Evolutionary conservation across 2,113 vertebrate species (phyloP).

Genomic region (Malurus alboscapulatus): DNA sequence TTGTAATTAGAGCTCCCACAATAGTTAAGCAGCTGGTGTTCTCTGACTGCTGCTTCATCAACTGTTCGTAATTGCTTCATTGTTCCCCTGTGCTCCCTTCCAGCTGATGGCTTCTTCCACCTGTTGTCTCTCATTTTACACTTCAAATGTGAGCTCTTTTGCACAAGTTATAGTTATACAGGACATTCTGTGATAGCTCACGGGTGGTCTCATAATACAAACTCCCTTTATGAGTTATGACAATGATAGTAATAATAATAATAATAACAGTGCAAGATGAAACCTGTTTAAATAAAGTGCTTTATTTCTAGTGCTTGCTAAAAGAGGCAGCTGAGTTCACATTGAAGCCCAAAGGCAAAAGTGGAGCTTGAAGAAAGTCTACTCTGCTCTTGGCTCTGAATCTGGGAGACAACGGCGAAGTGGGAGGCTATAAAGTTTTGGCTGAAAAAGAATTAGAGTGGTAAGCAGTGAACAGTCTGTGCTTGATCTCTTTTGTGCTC

Average conservation of each 20-base stretch:
- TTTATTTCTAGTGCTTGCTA: background rate
- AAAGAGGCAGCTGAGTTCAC: background rate
- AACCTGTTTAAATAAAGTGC: background rate
- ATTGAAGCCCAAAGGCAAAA: background rate
- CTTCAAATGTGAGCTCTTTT: background rate
- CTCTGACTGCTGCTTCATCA: slow-evolving; percentile 63
- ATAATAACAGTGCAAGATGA: background rate
- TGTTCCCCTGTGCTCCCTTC: slow-evolving; percentile 56
- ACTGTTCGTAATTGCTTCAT: slow-evolving; percentile 51
- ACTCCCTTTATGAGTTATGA: background rate
- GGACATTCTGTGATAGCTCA: background rate
- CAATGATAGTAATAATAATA: background rate
- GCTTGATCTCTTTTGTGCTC: background rate
- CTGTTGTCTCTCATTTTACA: slow-evolving; percentile 50
- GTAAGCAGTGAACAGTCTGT: background rate
- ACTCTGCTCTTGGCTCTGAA: background rate
- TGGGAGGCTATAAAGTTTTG: background rate
- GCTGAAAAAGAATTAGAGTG: background rate
- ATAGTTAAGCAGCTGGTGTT: slow-evolving; percentile 66
- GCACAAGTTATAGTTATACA: background rate
- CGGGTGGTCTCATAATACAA: background rate
- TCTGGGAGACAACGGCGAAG: background rate
- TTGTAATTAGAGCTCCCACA: slow-evolving; percentile 59
- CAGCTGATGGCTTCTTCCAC: slow-evolving; percentile 55
- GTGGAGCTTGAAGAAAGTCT: background rate